Percentiles rank a stretch among this genome's conserved stretches.
These are phyloP conservation scores for Hypotaenidia philippensis DNA, from an alignment of 2,797 vertebrate genomes.

Conservation along the genomic window DNA sequence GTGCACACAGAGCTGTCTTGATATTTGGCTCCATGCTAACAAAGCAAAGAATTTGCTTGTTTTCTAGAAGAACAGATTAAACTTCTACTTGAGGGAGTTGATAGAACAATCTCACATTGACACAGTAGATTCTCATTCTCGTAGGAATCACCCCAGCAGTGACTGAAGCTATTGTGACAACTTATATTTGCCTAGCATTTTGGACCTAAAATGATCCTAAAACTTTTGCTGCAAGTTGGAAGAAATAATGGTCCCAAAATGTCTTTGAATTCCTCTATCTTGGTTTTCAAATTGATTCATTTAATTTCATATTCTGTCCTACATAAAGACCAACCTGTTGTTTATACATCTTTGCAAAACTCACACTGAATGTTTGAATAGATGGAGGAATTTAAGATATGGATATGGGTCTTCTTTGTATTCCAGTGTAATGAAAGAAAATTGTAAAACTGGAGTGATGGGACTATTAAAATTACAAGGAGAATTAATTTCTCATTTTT, in stretches of 20 bases:
- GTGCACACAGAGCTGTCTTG: not conserved
- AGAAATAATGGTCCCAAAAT: not conserved
- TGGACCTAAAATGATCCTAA: not conserved
- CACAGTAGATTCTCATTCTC: not conserved
- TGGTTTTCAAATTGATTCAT: not conserved
- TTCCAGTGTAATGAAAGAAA: not conserved
- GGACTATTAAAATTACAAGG: not conserved
- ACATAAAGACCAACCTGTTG: not conserved
- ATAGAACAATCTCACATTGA: not conserved
- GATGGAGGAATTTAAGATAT: not conserved
- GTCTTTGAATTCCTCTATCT: not conserved
- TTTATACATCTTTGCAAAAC: not conserved
- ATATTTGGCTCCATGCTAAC: not conserved
- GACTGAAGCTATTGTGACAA: not conserved
- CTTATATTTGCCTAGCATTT: not conserved
- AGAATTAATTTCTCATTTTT: not conserved
- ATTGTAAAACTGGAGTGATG: not conserved
- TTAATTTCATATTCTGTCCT: not conserved
- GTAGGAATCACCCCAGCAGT: not conserved
- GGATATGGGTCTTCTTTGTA: not conserved
- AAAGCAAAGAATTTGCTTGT: conserved; percentile 24
- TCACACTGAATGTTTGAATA: not conserved
- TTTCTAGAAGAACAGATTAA: conserved; percentile 4
- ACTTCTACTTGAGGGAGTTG: conserved; percentile 15
- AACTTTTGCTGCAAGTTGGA: not conserved